Percentiles rank a stretch among this genome's conserved stretches.
Evolutionary conservation across 2,113 vertebrate genomes (phyloP).

Genomic region (Zosterops lateralis): DNA sequence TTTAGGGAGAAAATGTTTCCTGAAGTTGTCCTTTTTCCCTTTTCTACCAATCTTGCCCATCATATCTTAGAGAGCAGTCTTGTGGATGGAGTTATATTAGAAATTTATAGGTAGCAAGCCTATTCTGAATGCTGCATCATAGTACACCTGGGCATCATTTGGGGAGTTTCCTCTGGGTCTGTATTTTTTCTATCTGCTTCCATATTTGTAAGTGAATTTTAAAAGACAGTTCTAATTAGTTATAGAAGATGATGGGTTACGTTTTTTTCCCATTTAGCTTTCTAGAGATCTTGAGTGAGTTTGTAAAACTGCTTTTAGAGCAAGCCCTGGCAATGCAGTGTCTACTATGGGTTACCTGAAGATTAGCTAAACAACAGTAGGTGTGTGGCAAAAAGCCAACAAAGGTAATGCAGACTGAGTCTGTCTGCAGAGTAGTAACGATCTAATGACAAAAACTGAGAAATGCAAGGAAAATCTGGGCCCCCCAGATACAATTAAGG

Average conservation of each 20-base stretch:
- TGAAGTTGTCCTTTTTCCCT: not conserved
- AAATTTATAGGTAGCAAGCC: not conserved
- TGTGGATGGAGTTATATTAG: not conserved
- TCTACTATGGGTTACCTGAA: not conserved
- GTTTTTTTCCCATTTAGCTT: not conserved
- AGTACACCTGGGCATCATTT: not conserved
- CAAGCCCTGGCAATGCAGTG: not conserved
- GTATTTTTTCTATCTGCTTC: not conserved
- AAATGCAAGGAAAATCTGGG: not conserved
- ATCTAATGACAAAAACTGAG: not conserved
- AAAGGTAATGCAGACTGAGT: not conserved
- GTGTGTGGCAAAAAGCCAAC: not conserved
- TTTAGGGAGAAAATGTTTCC: not conserved
- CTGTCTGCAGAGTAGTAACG: not conserved
- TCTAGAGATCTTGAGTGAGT: not conserved
- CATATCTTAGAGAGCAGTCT: not conserved
- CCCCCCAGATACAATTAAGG: not conserved
- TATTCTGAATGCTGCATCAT: not conserved
- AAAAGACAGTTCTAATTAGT: not conserved
- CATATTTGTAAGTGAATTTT: not conserved
- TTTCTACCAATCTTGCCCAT: not conserved
- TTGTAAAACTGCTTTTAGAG: slow-evolving; percentile 7
- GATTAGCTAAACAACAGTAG: not conserved
- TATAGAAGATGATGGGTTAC: not conserved
- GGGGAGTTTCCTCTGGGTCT: not conserved